Base-by-base conservation (phyloP, 2,888 invertebrate genomes). In the Eurois occulta region DNA sequence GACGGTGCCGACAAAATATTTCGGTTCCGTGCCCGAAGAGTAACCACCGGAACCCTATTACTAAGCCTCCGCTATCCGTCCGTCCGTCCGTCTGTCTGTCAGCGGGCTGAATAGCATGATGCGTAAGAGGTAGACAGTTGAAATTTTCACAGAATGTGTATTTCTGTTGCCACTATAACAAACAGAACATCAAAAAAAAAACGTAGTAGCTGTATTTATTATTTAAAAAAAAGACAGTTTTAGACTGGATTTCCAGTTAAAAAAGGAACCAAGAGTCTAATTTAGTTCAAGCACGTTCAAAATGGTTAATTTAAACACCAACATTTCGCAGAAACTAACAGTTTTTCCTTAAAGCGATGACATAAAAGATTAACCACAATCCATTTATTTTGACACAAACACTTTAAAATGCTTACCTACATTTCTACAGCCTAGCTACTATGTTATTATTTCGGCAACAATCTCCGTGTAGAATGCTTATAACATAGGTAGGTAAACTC, bases 261-360 rank as follows among this genome's bases (percentile, higher is more conserved):
- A 35, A 35, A 69, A 35, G n/a, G 10, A 28, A 18, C 21, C 21
- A n/a, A 38, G 13, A 11, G 13, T 13, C 32, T 75, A 24, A 46
- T 72, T 48, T 8, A 78, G 3, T 41, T 16, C 4, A 28, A 66
- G 1, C 79, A 43, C 58, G 66, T 72, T 28, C n/a, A n/a, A 78
- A 72, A 28, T 66, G 2, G 38, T 38, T 18, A 16, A 58, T 41
- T 28, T 28, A 58, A 32, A 68, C 38, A 35, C n/a, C 8, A 60
- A 11, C 13, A 48, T 32, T 28, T 21, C 4, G 18, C 28, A 32
- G 32, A 71, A 8, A 18, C 6, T 1, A 6, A 38, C n/a, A 10
- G 3, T 80, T 68, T 74, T 74, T 74, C 64, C 55, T 41, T 65
- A 68, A 28, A n/a, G 24, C 24, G 21, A 48, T 80, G 75, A 18